Conservation (phyloP, 2,888 invertebrate genomes). For the Cheiracanthium punctorium region DNA sequence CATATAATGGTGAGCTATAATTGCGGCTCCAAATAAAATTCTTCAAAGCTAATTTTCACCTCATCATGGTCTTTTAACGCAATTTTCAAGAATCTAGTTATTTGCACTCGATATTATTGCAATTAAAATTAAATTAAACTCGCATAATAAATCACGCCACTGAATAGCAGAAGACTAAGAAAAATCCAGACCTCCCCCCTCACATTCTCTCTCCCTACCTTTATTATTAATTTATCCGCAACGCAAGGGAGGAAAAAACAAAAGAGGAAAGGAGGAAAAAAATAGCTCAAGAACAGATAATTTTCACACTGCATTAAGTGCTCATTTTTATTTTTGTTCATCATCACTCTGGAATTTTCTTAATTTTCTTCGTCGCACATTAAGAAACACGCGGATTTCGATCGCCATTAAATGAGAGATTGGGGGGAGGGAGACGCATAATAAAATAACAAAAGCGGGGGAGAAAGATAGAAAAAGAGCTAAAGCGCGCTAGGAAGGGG, state of each 20-base stretch:
- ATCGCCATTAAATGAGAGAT: slow-evolving; percentile 28
- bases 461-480: background rate
- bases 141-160: slow-evolving; percentile 59
- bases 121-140: slow-evolving; percentile 69
- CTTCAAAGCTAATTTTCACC: too few species aligned
- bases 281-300: slow-evolving; percentile 39
- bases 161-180: slow-evolving; percentile 3
- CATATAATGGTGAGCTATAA: too few species aligned
- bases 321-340: slow-evolving; percentile 8
- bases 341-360: slow-evolving; percentile 19
- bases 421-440: background rate
- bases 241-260: background rate
- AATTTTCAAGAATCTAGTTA: background rate
- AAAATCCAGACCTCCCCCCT: background rate
- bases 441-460: slow-evolving; percentile 24
- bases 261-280: background rate
- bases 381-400: slow-evolving; percentile 58
- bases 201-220: too few species aligned
- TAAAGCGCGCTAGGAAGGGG: background rate
- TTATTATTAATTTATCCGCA: slow-evolving; percentile 1
- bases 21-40: too few species aligned
- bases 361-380: slow-evolving; percentile 60
- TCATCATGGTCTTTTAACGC: too few species aligned
- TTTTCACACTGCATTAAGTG: slow-evolving; percentile 67
- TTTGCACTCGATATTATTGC: slow-evolving; percentile 35